phyloP scores from a whole-genome alignment of 1,140 invertebrate genomes.

The Eueides isabella region DNA sequence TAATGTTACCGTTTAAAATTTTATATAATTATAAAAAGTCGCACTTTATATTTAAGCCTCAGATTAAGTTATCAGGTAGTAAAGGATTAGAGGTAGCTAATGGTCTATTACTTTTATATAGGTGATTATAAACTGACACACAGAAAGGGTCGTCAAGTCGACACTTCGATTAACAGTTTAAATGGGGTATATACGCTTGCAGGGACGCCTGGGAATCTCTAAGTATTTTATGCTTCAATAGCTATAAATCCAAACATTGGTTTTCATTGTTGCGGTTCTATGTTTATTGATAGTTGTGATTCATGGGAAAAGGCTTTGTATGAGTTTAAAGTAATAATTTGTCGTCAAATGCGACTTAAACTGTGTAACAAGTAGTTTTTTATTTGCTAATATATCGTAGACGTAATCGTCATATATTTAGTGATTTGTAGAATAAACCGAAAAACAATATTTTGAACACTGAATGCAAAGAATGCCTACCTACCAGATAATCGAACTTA shows the following conservation, averaged over 20 bases:
- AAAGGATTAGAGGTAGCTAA: conserved; percentile 47
- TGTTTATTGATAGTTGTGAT: conserved; percentile 49
- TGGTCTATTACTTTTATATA: conserved; percentile 37
- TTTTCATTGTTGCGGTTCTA: conserved; percentile 63
- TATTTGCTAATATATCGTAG: too few relatives aligned
- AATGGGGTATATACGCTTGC: conserved; percentile 47
- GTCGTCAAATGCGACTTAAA: neutral
- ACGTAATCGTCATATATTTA: too few relatives aligned
- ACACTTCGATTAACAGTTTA: conserved; percentile 67
- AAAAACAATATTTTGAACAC: too few relatives aligned
- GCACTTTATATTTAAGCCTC: conserved; percentile 37
- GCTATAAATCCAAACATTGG: conserved; percentile 65
- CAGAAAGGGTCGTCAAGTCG: conserved; percentile 49
- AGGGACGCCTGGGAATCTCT: conserved; percentile 64
- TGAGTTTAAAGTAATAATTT: neutral
- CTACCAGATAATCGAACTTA: too few relatives aligned
- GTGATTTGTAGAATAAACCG: too few relatives aligned
- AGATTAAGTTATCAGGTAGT: conserved; percentile 60
- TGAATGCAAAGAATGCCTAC: too few relatives aligned
- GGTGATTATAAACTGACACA: conserved; percentile 60
- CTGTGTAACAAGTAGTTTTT: neutral
- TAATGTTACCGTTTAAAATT: neutral
- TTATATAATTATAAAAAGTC: conserved; percentile 20
- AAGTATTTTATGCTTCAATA: conserved; percentile 70
- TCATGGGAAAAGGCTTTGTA: conserved; percentile 38